These are phyloP conservation scores for Penaeus chinensis DNA, from an alignment of 1,140 invertebrate species.

Conservation along the genomic window DNA sequence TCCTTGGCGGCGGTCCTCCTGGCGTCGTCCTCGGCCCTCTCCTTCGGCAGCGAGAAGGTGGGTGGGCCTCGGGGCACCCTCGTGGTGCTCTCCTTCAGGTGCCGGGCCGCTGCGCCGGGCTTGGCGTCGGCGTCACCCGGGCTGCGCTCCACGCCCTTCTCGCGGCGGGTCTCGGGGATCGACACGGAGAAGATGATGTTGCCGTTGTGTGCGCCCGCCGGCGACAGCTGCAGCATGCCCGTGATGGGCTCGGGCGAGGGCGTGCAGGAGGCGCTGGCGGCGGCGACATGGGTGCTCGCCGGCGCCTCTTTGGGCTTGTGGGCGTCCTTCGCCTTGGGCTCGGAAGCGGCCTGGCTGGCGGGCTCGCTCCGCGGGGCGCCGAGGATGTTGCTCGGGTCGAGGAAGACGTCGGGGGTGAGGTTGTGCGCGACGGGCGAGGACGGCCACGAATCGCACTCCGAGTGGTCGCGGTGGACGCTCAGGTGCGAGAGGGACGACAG, in stretches of 20 bases:
- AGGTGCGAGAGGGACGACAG: constrained; percentile 56
- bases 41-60: too few relatives aligned
- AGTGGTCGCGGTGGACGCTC: constrained; percentile 42
- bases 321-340: background rate
- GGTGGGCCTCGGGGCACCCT: too few relatives aligned
- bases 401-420: constrained; percentile 16
- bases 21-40: too few relatives aligned
- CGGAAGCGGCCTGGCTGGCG: background rate
- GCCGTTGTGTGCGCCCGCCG: background rate
- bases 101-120: too few relatives aligned
- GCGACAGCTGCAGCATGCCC: constrained; percentile 41
- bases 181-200: constrained; percentile 49
- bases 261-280: background rate
- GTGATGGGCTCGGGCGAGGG: constrained; percentile 52
- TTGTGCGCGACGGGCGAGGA: constrained; percentile 24
- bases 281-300: background rate
- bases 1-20: too few relatives aligned
- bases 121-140: background rate
- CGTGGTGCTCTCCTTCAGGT: too few relatives aligned
- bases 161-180: constrained; percentile 38
- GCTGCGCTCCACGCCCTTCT: background rate
- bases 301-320: background rate
- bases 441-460: constrained; percentile 48
- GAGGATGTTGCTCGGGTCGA: background rate
- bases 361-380: background rate